Evolutionary conservation across 2,113 vertebrate genomes (phyloP).

Genomic region (Cyphomyrus discorhynchus): DNA sequence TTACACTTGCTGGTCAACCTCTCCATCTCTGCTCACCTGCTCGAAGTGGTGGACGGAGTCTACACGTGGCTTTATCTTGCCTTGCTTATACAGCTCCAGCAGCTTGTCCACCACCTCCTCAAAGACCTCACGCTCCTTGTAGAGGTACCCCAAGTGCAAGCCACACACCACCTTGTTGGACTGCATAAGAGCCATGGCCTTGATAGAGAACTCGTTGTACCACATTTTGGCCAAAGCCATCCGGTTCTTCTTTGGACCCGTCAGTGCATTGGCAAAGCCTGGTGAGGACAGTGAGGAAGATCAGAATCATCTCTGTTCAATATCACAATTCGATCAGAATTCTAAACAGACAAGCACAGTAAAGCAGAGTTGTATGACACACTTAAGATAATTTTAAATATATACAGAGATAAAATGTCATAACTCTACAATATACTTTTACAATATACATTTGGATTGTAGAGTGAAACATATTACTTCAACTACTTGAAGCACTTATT

Average conservation of each 20-base stretch:
- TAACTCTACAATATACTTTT: neutral
- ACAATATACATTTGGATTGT: neutral
- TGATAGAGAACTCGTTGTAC: constrained; percentile 87
- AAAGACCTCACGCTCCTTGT: constrained; percentile 59
- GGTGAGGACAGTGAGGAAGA: neutral
- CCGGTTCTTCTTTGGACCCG: constrained; percentile 77
- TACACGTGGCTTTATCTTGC: constrained; percentile 80
- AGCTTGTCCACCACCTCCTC: constrained; percentile 55
- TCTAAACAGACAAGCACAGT: neutral
- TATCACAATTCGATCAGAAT: neutral
- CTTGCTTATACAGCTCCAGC: constrained; percentile 74
- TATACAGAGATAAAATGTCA: no score
- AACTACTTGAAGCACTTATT: neutral
- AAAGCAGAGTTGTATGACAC: neutral
- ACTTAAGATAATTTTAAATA: neutral
- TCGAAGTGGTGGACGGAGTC: constrained; percentile 88
- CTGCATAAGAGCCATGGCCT: constrained; percentile 70
- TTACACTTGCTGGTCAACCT: neutral
- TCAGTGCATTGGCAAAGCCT: constrained; percentile 79
- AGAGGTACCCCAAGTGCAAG: constrained; percentile 69
- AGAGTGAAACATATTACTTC: neutral
- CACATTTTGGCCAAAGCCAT: constrained; percentile 81
- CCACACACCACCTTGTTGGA: constrained; percentile 78
- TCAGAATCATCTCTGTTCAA: neutral
- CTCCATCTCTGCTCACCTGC: constrained; percentile 59